phyloP scores from a whole-genome alignment of 92 coral and sea anemone genomes.

The Metridium senile region DNA sequence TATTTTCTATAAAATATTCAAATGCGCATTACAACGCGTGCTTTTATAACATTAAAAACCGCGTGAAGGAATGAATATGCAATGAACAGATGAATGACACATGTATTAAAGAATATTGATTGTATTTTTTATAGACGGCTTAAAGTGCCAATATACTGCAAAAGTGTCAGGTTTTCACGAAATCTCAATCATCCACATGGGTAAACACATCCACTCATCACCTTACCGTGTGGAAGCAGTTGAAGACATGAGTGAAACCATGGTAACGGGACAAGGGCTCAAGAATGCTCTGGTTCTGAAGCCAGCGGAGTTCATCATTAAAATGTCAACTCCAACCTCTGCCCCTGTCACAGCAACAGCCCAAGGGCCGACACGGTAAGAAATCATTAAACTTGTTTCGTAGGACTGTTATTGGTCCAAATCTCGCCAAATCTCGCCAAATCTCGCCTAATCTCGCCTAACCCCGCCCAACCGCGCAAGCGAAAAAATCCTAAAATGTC shows the following conservation, averaged over 20 bases:
- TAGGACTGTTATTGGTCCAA: too few species aligned
- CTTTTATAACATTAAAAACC: too few species aligned
- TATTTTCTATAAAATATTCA: too few species aligned
- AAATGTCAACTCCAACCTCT: slow-evolving; percentile 59
- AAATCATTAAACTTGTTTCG: too few species aligned
- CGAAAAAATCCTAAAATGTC: too few species aligned
- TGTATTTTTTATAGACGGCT: slow-evolving; percentile 23
- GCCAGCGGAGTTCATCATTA: slow-evolving; percentile 85
- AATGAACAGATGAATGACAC: too few species aligned
- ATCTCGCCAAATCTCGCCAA: too few species aligned
- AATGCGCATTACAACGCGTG: too few species aligned
- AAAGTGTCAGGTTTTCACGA: slow-evolving; percentile 68
- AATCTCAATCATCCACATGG: slow-evolving; percentile 74
- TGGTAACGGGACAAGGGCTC: slow-evolving; percentile 67
- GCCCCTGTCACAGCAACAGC: slow-evolving; percentile 79
- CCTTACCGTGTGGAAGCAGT: slow-evolving; percentile 77
- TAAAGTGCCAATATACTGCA: slow-evolving; percentile 77
- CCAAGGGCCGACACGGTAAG: slow-evolving; percentile 77
- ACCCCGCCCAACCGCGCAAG: too few species aligned
- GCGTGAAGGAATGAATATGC: too few species aligned
- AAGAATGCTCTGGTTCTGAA: slow-evolving; percentile 75
- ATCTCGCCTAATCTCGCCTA: too few species aligned
- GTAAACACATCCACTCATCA: slow-evolving; percentile 81
- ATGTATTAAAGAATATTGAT: background rate
- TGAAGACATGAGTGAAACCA: slow-evolving; percentile 68